These are phyloP conservation scores for Chelonoidis abingdonii DNA, from an alignment of 2,113 vertebrate genomes.

Conservation along the genomic window DNA sequence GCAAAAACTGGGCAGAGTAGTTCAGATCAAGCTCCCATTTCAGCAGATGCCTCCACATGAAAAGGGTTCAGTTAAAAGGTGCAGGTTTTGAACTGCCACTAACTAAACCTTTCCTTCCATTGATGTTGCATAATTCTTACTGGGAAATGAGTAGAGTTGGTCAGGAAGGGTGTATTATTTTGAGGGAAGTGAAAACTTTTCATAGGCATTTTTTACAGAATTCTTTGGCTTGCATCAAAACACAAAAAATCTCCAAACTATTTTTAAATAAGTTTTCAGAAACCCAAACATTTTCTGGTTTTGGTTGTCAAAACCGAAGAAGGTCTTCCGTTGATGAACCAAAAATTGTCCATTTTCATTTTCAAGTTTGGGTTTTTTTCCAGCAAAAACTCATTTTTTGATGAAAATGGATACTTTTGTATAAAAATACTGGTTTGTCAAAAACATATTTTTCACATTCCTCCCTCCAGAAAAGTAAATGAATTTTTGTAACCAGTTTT, in stretches of 20 bases:
- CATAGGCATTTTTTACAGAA: background rate
- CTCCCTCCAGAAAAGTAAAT: background rate
- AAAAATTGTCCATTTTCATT: background rate
- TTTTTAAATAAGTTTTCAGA: background rate
- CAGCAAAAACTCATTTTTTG: background rate
- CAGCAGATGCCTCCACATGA: background rate
- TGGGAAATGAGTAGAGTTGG: background rate
- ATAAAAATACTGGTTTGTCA: background rate
- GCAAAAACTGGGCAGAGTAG: background rate
- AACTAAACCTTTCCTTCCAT: background rate
- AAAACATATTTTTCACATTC: background rate
- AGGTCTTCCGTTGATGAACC: background rate
- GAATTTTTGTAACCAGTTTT: background rate
- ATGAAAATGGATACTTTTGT: background rate
- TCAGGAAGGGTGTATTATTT: background rate
- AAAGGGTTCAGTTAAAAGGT: background rate
- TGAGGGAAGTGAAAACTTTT: background rate
- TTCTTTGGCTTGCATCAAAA: background rate
- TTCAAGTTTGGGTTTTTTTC: rapidly evolving
- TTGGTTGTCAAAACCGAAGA: background rate
- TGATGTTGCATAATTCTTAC: background rate
- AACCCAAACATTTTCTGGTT: rapidly evolving
- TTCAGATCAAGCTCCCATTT: background rate
- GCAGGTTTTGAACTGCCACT: background rate
- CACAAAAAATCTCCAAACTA: background rate